A percentile compares a stretch with the other conserved stretches of the same genome.
Conservation (phyloP, 1,140 invertebrate species). For the Drosophila orosa region DNA sequence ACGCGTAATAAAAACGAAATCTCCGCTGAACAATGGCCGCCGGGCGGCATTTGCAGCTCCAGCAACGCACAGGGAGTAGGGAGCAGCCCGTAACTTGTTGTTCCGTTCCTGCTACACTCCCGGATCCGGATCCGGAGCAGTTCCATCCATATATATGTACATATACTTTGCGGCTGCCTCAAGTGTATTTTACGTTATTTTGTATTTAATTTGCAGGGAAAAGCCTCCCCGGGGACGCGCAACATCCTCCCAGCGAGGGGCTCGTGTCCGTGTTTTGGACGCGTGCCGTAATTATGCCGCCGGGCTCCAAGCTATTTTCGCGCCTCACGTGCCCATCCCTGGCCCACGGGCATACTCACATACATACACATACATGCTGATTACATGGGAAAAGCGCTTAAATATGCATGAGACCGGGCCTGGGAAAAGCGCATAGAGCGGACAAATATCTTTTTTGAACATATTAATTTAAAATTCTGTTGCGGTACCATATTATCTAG, state of each 20-base stretch:
- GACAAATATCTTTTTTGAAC: background rate
- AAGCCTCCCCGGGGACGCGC: conserved; percentile 7
- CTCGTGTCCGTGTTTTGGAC: conserved; percentile 4
- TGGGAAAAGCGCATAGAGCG: conserved; percentile 22
- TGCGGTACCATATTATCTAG: background rate
- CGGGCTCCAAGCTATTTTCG: background rate
- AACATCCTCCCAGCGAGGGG: background rate
- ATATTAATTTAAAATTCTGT: conserved; percentile 4
- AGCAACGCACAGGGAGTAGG: conserved; percentile 1
- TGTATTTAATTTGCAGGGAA: conserved; percentile 61
- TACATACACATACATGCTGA: conserved; percentile 26
- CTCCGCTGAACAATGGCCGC: conserved; percentile 61
- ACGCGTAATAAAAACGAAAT: conserved; percentile 74
- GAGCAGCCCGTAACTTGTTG: conserved; percentile 48
- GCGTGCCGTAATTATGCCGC: conserved; percentile 19
- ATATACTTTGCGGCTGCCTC: conserved; percentile 49
- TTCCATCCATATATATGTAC: background rate
- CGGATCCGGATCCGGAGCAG: conserved; percentile 3
- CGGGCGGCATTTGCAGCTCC: conserved; percentile 47
- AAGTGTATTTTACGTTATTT: conserved; percentile 67
- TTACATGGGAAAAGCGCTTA: conserved; percentile 41
- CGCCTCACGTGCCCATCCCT: conserved; percentile 8
- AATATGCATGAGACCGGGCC: conserved; percentile 40
- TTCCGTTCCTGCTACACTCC: background rate
- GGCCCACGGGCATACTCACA: conserved; percentile 8